Conservation (phyloP, 2,797 vertebrate species). For the Sebastes minor region DNA sequence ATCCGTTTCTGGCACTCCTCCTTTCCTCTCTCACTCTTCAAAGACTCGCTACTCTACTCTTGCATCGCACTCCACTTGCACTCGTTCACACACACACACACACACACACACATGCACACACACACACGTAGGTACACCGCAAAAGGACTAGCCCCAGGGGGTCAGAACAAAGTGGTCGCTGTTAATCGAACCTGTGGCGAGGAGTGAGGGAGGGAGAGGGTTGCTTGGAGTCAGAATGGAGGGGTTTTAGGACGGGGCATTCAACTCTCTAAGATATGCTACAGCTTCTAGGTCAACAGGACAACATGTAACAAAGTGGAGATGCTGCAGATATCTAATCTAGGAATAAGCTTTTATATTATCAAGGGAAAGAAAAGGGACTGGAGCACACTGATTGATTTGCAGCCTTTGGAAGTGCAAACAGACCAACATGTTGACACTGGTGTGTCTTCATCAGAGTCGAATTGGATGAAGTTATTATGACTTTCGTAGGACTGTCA, state of each 20-base stretch:
- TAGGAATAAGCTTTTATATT: background rate
- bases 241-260: background rate
- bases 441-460: background rate
- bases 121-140: conserved; percentile 27
- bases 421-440: background rate
- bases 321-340: background rate
- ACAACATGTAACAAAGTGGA: background rate
- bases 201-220: conserved; percentile 12
- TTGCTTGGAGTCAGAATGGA: conserved; percentile 1
- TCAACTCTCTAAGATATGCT: conserved; percentile 8
- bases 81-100: conserved; percentile 3
- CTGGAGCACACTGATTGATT: background rate
- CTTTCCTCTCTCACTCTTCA: conserved; percentile 50
- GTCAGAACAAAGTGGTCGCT: conserved; percentile 59
- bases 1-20: conserved; percentile 43
- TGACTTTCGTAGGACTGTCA: background rate
- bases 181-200: conserved; percentile 61
- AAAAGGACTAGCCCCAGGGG: conserved; percentile 53
- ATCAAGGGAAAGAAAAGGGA: no score
- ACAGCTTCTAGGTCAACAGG: conserved; percentile 39
- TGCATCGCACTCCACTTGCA: conserved; percentile 10
- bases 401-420: background rate
- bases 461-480: background rate
- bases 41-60: conserved; percentile 36
- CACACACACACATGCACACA: background rate